These are phyloP conservation scores for Epinephelus cyanopodus DNA, from an alignment of 2,113 vertebrate species.

Conservation along the genomic window DNA sequence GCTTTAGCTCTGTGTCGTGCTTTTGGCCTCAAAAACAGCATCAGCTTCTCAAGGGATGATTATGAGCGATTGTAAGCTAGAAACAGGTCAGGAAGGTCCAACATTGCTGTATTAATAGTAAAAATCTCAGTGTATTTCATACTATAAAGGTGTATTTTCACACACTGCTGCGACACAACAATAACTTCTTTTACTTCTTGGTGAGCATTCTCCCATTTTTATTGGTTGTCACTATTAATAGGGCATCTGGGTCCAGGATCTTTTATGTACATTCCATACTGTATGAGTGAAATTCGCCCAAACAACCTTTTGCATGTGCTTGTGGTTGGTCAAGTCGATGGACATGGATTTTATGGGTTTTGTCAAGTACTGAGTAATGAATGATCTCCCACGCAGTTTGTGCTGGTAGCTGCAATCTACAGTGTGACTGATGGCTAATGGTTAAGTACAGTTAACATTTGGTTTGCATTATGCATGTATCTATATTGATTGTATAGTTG, in stretches of 20 bases:
- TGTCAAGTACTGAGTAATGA: not conserved
- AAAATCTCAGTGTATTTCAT: not conserved
- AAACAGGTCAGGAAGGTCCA: not conserved
- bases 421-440: not conserved
- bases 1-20: not conserved
- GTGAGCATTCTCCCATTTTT: not conserved
- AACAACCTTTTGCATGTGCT: not conserved
- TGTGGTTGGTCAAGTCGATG: not conserved
- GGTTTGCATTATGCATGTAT: not conserved
- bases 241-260: not conserved
- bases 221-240: not conserved
- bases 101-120: not conserved
- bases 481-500: slow-evolving; percentile 1
- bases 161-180: not conserved
- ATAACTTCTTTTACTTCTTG: not conserved
- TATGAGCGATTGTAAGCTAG: not conserved
- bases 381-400: not conserved
- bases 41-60: not conserved
- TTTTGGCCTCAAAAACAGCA: not conserved
- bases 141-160: not conserved
- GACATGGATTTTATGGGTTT: not conserved
- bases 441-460: slow-evolving; percentile 13
- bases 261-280: not conserved
- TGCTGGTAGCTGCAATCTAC: not conserved
- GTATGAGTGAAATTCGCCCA: not conserved